Base-by-base conservation (phyloP, 1,140 invertebrate genomes). In the Monochamus saltuarius region DNA sequence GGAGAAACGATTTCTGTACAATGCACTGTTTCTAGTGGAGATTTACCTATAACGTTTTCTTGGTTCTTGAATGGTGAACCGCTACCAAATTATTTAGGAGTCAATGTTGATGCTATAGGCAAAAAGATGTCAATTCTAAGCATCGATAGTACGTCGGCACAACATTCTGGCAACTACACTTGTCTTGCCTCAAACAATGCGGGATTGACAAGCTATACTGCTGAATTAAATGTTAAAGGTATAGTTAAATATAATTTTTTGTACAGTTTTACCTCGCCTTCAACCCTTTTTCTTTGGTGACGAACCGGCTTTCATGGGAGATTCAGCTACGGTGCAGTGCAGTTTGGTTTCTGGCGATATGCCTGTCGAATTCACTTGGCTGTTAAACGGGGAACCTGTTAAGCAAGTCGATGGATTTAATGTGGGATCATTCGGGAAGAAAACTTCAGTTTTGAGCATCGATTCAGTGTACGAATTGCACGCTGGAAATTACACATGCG, bases 401-500 rank as follows among this genome's bases (percentile, higher is more conserved):
- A 73, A 64, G 13, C 22, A 52, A 22, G 58, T 49, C 39, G 45
- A 61, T 17, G 67, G 66, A 13, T 67, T 73, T 14, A 62, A 50
- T n/a, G 63, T 72, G 16, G 67, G 73, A 4, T 86, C 84, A 73
- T 74, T 89, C 66, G 87, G 89, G 40, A 83, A 85, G 62, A 84
- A 85, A 69, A 86, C 85, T 58, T 87, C 84, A 56, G 80, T 91
- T 66, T 77, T 96, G 56, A 85, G 85, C 29, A 93, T 95, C 61
- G 85, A 89, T 60, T 13, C 43, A 16, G 86, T 88, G 54, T 85
- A 83, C 62, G 86, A 87, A 47, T 76, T 80, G 61, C 85, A 89
- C 75, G 79, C 84, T 56, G 90, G 89, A 10, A 87, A 89, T 70
- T 91, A 91, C 73, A 87, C 88, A 11, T 92, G 90, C 75, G 75